Evolutionary conservation across 2,113 vertebrate species (phyloP).

Genomic region (Seriola rivoliana): DNA sequence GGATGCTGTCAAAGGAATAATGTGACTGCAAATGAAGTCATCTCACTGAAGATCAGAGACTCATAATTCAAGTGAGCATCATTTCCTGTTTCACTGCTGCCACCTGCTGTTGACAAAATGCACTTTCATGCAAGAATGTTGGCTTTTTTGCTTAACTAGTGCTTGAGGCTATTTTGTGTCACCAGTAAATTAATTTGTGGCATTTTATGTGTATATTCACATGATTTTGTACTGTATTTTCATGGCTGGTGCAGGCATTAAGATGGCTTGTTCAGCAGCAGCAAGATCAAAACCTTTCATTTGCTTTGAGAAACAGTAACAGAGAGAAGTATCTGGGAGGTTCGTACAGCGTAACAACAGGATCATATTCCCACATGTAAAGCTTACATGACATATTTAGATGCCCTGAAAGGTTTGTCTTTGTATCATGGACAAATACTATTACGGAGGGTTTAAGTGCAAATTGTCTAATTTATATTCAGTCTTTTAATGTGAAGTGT

Average conservation of each 20-base stretch:
- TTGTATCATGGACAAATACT: too few species aligned
- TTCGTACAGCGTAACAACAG: too few species aligned
- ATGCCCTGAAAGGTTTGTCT: too few species aligned
- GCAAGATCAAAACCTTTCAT: background rate
- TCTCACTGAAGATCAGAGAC: conserved; percentile 14
- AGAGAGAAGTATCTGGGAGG: too few species aligned
- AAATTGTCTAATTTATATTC: too few species aligned
- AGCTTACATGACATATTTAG: too few species aligned
- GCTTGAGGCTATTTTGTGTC: background rate
- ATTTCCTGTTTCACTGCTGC: conserved; percentile 52
- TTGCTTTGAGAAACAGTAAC: background rate
- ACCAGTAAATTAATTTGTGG: background rate
- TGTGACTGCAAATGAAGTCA: conserved; percentile 56
- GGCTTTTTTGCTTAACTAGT: background rate
- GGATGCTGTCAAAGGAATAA: conserved; percentile 41
- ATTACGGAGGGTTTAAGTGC: too few species aligned
- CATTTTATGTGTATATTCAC: background rate
- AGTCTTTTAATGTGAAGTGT: too few species aligned
- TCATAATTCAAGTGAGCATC: background rate
- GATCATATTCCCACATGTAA: too few species aligned
- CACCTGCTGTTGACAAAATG: conserved; percentile 58
- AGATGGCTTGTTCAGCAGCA: background rate
- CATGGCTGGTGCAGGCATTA: background rate
- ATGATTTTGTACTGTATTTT: background rate
- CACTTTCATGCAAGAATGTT: background rate